Evolutionary conservation across 2,113 vertebrate species (phyloP), one percentile per base, ranked within the genome.

Genomic region (Stegastes partitus): DNA sequence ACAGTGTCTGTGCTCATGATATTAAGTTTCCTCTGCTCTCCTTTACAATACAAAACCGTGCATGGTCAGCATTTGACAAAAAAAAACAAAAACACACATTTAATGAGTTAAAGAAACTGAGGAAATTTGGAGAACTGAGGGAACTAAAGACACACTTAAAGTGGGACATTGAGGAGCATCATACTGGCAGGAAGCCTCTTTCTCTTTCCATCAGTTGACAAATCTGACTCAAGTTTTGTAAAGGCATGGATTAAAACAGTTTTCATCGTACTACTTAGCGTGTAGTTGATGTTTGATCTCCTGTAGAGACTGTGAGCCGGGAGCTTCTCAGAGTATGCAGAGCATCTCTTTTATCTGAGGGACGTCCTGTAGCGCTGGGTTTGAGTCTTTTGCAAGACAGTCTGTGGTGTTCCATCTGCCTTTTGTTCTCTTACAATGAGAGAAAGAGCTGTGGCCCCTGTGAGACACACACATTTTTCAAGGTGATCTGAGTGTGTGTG

Each of bases 391-490:
- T 42, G 51, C 50, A 74, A 59, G 47, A 25, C 3, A 2, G 37
- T 42, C 45, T 79, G 34, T 76, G 25, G n/a, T 71, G 23, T 22
- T 39, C 81, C 86, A 79, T 91, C 83, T 86, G 87, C 77, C 92
- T 87, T 93, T 93, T 94, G 89, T 94, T 92, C 77, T 26, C 22
- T 51, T 73, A 91, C 89, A 92, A 90, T 89, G 79, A 80, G 65
- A 89, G 71, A 88, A 82, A 81, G 26, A 62, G 65, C 82, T 18
- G 15, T 9, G 77, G 71, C 55, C 77, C 50, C 64, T 49, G 53
- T 77, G 53, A 77, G 61, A 77, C 59, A 71, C 69, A 62, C 57
- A 57, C 69, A 81, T 78, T 82, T 81, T 75, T 87, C 84, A 90
- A 87, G 85, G 86, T 91, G 84, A 84, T 79, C 10, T 58, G 61